Evolutionary conservation across 2,113 vertebrate genomes (phyloP), one percentile per base, ranked within the genome.

Genomic region (Falcunculus frontatus): DNA sequence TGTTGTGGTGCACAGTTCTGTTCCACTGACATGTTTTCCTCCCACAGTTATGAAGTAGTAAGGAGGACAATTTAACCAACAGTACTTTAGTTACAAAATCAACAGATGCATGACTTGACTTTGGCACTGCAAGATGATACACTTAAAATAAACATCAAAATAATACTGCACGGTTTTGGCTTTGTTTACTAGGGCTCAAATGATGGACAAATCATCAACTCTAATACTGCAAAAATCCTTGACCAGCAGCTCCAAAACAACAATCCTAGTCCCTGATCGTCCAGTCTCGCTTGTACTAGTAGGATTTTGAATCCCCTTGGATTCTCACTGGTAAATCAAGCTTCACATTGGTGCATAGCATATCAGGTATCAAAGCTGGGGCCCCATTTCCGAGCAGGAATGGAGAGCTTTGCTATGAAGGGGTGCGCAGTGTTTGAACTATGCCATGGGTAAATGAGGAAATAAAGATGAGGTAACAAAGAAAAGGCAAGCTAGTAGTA

Each of bases 281-380:
- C 57, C 16, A 26, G 8, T 46, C 26, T 53, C 55, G n/a, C 20
- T 69, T 60, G 4, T 44, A 13, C 37, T 33, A 9, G 29, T 3
- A 64, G 67, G 75, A 60, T 64, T 90, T 64, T 65, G n/a, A 33
- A 52, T 6, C 64, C 35, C 12, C 15, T 73, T 62, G 63, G n/a
- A 52, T 55, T 79, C 27, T 83, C 23, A 5, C 18, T 59, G 47
- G 52, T 37, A 91, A 64, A 47, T 84, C 32, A 35, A 57, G 23
- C 23, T 79, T 76, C 25, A 23, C 29, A 9, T 2, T 44, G 33
- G 19, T 56, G 55, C 1, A 1, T 2, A 50, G 23, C 0, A 0
- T 26, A 18, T 18, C 32, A n/a, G 16, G 18, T 33, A 14, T 62
- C 75, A 87, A 82, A 72, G 57, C 26, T 62, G 67, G 70, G 60